Evolutionary conservation across 2,888 invertebrate genomes (phyloP).

Genomic region (Apamea sordens): DNA sequence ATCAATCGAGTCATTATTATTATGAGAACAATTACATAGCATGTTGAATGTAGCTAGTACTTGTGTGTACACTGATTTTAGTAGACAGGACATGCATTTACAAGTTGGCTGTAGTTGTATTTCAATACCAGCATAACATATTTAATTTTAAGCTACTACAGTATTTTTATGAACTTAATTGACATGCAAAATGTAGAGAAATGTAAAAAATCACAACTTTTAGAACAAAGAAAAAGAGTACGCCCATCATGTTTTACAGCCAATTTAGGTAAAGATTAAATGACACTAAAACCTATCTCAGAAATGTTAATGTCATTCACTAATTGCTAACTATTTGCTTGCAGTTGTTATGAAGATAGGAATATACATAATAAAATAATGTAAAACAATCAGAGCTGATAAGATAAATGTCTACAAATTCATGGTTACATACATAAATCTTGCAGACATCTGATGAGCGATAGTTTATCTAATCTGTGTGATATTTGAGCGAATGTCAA

Average conservation of each 20-base stretch:
- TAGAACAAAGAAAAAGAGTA: background rate
- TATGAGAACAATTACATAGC: background rate
- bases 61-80: background rate
- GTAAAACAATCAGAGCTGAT: slow-evolving; percentile 34
- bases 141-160: background rate
- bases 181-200: background rate
- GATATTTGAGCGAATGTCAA: slow-evolving; percentile 46
- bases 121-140: background rate
- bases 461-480: slow-evolving; percentile 48
- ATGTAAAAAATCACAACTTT: background rate
- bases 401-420: slow-evolving; percentile 40
- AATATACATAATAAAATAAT: slow-evolving; percentile 17
- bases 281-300: background rate
- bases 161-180: background rate
- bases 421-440: slow-evolving; percentile 40
- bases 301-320: background rate
- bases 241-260: too few species aligned
- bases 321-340: slow-evolving; percentile 16
- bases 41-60: background rate
- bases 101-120: background rate
- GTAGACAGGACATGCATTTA: background rate
- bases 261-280: background rate
- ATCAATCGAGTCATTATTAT: background rate
- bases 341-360: slow-evolving; percentile 19
- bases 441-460: slow-evolving; percentile 47